Conservation (phyloP, 2,797 vertebrate genomes). For the Perodicticus potto region DNA sequence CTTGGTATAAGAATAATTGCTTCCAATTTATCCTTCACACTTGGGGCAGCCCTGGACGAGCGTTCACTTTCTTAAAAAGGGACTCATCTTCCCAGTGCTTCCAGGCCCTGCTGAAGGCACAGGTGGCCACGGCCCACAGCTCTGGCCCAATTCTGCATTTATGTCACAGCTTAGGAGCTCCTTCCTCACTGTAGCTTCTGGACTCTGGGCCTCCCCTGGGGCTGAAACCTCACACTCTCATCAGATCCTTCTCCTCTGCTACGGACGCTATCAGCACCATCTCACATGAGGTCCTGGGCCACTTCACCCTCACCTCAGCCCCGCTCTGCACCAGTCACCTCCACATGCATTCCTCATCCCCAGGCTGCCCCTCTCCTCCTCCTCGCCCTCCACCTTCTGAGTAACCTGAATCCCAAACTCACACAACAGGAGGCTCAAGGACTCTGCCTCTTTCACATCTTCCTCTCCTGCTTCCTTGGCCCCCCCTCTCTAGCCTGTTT, state of each 20-base stretch:
- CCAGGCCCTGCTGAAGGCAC: not conserved
- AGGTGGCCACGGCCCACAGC: not conserved
- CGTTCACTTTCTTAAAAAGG: not conserved
- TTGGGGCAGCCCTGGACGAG: not conserved
- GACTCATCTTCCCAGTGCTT: accelerated
- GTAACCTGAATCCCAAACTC: not conserved
- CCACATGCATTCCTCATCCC: not conserved
- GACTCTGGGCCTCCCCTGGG: accelerated
- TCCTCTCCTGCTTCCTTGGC: not conserved
- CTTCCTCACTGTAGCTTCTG: not conserved
- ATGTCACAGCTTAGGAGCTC: not conserved
- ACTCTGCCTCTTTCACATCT: accelerated
- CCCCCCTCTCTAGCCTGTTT: not conserved
- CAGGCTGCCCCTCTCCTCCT: accelerated
- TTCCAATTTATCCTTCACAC: not conserved
- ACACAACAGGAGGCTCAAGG: accelerated
- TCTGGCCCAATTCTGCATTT: too few relatives aligned
- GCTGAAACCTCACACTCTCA: not conserved
- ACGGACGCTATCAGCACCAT: not conserved
- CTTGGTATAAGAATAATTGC: not conserved
- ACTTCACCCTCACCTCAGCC: not conserved
- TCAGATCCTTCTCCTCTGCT: not conserved
- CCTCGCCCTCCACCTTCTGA: not conserved
- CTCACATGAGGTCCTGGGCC: not conserved
- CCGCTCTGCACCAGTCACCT: not conserved